These are phyloP conservation scores for Scleropages formosus DNA, from an alignment of 2,797 vertebrate genomes.

Conservation along the genomic window DNA sequence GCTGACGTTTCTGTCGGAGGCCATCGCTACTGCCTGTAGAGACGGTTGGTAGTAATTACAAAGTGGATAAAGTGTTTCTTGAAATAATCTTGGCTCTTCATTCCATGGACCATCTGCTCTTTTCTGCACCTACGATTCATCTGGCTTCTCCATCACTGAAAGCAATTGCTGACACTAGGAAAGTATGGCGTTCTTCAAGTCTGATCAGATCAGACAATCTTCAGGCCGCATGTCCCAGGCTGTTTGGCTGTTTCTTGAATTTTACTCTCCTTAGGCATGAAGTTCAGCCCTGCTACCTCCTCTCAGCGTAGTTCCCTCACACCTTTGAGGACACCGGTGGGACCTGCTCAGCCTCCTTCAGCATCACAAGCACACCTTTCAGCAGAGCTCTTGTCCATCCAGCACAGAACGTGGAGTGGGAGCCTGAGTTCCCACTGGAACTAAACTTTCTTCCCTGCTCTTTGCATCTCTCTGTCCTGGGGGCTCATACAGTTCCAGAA, in stretches of 20 bases:
- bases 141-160: too few relatives aligned
- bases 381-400: background rate
- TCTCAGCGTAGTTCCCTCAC: too few relatives aligned
- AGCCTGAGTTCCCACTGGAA: background rate
- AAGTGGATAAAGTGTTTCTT: background rate
- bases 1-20: slow-evolving; percentile 1
- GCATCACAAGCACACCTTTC: background rate
- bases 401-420: background rate
- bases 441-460: background rate
- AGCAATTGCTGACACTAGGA: too few relatives aligned
- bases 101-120: too few relatives aligned
- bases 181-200: too few relatives aligned
- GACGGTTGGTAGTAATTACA: background rate
- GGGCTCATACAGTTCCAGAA: slow-evolving; percentile 27
- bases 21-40: background rate
- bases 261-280: too few relatives aligned
- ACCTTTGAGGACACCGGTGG: too few relatives aligned
- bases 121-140: too few relatives aligned
- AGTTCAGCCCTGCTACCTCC: too few relatives aligned
- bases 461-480: slow-evolving; percentile 26
- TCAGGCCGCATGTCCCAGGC: too few relatives aligned
- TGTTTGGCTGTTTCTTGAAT: too few relatives aligned
- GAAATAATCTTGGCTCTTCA: background rate
- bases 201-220: too few relatives aligned
- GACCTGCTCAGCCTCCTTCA: background rate